Percentiles rank a stretch among this genome's conserved stretches.
Evolutionary conservation across 2,113 vertebrate genomes (phyloP).

Genomic region (Cairina moschata): DNA sequence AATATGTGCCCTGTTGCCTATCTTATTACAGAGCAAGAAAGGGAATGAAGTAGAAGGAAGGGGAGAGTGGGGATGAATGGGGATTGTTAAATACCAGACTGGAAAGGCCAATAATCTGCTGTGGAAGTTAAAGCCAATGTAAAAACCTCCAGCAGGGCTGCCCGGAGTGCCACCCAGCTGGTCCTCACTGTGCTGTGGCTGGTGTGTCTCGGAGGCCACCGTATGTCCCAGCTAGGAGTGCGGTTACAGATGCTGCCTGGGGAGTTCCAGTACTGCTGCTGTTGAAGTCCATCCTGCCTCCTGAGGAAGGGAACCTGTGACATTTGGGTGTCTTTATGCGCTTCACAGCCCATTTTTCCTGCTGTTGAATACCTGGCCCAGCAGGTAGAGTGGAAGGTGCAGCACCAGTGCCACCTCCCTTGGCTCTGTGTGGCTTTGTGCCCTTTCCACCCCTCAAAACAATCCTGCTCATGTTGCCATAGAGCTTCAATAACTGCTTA

Average conservation of each 20-base stretch:
- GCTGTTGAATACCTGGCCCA: background rate
- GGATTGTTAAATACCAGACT: conserved; percentile 27
- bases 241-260: rapidly evolving
- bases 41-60: conserved; percentile 35
- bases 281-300: background rate
- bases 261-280: background rate
- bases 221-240: background rate
- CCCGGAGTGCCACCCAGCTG: background rate
- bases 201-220: background rate
- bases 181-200: background rate
- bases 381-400: background rate
- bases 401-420: background rate
- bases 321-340: background rate
- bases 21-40: conserved; percentile 56
- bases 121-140: conserved; percentile 19
- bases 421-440: background rate
- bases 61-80: background rate
- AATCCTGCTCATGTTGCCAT: background rate
- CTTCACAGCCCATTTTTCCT: background rate
- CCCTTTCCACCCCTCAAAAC: background rate
- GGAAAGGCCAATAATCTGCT: conserved; percentile 47
- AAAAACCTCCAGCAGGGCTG: background rate
- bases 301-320: background rate
- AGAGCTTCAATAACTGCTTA: background rate
- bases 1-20: conserved; percentile 57